Conservation (phyloP, 1,140 invertebrate species). For the Panagrolaimus sp. region DNA sequence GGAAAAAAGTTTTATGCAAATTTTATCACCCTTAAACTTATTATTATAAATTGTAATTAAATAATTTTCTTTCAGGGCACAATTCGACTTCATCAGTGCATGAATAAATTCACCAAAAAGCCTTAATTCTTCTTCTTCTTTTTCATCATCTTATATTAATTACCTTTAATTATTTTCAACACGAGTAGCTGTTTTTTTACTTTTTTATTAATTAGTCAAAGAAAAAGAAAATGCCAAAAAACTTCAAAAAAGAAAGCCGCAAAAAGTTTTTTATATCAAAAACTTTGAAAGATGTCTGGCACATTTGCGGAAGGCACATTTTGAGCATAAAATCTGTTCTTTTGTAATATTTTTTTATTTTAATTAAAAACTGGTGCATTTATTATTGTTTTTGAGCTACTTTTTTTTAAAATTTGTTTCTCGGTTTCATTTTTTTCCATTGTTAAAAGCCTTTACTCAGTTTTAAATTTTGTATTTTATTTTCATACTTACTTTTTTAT, state of each 20-base stretch:
- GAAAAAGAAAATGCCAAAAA: no score
- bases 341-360: background rate
- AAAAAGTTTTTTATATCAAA: no score
- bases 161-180: background rate
- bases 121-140: no score
- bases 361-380: slow-evolving; percentile 17
- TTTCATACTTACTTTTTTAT: no score
- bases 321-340: background rate
- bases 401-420: background rate
- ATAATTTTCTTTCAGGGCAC: background rate
- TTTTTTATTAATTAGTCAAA: background rate
- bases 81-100: no score
- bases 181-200: background rate
- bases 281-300: no score
- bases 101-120: no score
- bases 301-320: no score
- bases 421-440: no score
- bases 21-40: background rate
- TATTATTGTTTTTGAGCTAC: background rate
- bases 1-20: background rate
- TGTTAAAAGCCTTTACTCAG: no score
- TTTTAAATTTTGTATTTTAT: no score
- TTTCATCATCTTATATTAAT: slow-evolving; percentile 7
- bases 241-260: no score
- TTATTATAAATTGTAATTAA: slow-evolving; percentile 1